Evolutionary conservation across 1,140 invertebrate species (phyloP), one percentile per base, ranked within the genome.

Genomic region (Caligus rogercresseyi): DNA sequence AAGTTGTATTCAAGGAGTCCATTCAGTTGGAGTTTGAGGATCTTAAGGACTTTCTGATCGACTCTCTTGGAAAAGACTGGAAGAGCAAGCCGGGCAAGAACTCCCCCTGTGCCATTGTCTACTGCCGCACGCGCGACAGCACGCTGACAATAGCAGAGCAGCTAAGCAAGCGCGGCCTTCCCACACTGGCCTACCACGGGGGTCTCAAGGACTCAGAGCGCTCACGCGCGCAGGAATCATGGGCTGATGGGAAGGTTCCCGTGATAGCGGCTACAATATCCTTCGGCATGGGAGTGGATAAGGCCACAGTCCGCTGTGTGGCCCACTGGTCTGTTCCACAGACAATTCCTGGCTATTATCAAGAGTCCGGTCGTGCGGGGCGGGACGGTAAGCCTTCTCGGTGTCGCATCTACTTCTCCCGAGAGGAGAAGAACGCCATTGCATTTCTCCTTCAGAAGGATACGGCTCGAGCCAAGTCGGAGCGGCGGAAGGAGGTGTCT

Each of bases 321-420:
- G 81, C 86, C 43, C 92, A 96, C 74, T 96, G 90, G 90, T 87
- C 86, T 59, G 77, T 87, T n/a, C 83, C 88, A 1, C 85, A 89
- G 69, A 88, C 85, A 64, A 71, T 80, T 63, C 74, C 78, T n/a
- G 75, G 72, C 0, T 79, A 80, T 69, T 80, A 80, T 66, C 78
- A 80, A 70, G 78, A 83, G 69, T 80, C 79, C 14, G 81, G 81
- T 3, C 68, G 81, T 62, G 81, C 80, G 54, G 81, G 81, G 2
- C 72, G 82, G 67, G 82, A 83, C 73, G 81, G 81, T 1, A 71
- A 74, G 59, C 73, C 70, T 16, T 74, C 80, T 0, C 72, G 70
- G 64, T 83, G 81, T 69, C 67, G 82, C 2, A 74, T 83, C 20
- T 83, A 83, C 67, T 87, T 90, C 71, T 83, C 82, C 14, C 77